Percentiles rank a stretch among this genome's conserved stretches.
phyloP scores from a whole-genome alignment of 2,888 invertebrate species.

The Pinctada fucata region DNA sequence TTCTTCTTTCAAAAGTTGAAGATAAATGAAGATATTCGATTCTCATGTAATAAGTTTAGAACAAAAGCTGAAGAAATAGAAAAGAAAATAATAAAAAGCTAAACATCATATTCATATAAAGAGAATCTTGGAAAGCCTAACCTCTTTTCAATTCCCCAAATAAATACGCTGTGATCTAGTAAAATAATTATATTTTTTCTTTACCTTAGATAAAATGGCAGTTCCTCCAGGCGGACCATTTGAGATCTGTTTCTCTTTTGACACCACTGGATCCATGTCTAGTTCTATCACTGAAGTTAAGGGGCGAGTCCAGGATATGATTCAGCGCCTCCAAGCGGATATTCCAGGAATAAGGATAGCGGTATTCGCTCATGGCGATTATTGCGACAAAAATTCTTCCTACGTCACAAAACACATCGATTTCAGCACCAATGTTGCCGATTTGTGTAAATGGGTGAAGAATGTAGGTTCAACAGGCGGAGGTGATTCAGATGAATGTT shows the following conservation, averaged over 20 bases:
- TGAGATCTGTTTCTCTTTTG: slow-evolving; percentile 72
- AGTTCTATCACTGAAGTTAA: slow-evolving; percentile 59
- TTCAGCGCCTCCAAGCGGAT: slow-evolving; percentile 68
- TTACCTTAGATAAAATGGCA: slow-evolving; percentile 29
- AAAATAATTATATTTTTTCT: background rate
- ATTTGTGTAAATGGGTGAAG: slow-evolving; percentile 58
- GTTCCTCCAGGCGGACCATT: slow-evolving; percentile 39
- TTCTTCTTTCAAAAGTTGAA: no score
- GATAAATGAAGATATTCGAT: no score
- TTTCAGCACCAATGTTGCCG: slow-evolving; percentile 46
- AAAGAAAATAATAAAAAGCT: no score
- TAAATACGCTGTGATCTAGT: background rate
- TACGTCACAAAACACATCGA: slow-evolving; percentile 55
- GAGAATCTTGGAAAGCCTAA: no score
- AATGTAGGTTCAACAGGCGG: slow-evolving; percentile 64
- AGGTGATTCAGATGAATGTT: slow-evolving; percentile 72
- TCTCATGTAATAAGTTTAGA: no score
- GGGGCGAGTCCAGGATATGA: slow-evolving; percentile 61
- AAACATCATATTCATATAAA: no score
- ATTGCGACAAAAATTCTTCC: slow-evolving; percentile 59
- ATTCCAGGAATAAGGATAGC: slow-evolving; percentile 69
- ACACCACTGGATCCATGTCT: slow-evolving; percentile 72
- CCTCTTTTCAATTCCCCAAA: no score
- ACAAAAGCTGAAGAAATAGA: no score
- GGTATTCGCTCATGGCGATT: slow-evolving; percentile 73